Evolutionary conservation across 2,113 vertebrate species (phyloP).

Genomic region (Triplophysa tibetana): DNA sequence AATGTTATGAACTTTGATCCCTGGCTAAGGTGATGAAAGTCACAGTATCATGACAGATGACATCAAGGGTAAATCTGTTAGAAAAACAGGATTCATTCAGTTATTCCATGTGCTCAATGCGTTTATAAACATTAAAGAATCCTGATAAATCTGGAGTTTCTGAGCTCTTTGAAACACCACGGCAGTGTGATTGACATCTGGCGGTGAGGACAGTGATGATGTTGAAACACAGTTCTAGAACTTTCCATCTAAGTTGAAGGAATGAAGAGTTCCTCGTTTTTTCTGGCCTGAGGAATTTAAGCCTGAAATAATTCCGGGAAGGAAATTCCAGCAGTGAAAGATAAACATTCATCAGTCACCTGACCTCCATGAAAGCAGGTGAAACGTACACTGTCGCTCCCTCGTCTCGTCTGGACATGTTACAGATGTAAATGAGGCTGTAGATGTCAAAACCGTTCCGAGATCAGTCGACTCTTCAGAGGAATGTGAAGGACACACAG

Average conservation of each 20-base stretch:
- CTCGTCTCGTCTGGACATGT: slow-evolving; percentile 19
- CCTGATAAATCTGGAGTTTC: too few relatives aligned
- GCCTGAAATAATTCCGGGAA: slow-evolving; percentile 66
- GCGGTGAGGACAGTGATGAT: slow-evolving; percentile 34
- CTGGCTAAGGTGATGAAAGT: background rate
- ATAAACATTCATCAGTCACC: slow-evolving; percentile 63
- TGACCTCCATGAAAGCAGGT: slow-evolving; percentile 63
- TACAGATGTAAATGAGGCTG: too few relatives aligned
- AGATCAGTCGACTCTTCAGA: too few relatives aligned
- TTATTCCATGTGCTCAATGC: too few relatives aligned
- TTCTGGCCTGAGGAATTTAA: slow-evolving; percentile 61
- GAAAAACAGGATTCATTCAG: too few relatives aligned
- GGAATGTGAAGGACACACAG: background rate
- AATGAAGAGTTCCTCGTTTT: slow-evolving; percentile 43
- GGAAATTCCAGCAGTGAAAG: slow-evolving; percentile 72
- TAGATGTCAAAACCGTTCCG: too few relatives aligned
- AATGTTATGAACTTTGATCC: slow-evolving; percentile 8
- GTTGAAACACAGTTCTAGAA: slow-evolving; percentile 57
- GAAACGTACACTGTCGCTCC: slow-evolving; percentile 57
- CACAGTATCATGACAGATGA: background rate
- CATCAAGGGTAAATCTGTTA: background rate
- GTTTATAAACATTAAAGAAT: too few relatives aligned
- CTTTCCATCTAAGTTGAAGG: slow-evolving; percentile 45
- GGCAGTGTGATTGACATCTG: slow-evolving; percentile 18
- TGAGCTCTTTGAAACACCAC: background rate